Evolutionary conservation across 2,113 vertebrate species (phyloP).

Genomic region (Brachirus orientalis): DNA sequence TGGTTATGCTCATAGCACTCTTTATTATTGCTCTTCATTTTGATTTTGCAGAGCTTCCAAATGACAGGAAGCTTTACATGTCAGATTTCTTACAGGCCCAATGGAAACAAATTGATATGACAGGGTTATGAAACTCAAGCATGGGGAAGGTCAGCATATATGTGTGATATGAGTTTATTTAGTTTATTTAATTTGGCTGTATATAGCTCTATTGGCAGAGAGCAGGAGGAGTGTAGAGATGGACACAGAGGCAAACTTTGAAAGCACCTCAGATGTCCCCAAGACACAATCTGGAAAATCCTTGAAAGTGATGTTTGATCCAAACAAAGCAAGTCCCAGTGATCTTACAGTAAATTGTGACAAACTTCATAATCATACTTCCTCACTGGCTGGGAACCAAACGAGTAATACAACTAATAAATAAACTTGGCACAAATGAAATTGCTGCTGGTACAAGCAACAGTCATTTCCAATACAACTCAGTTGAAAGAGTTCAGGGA

Average conservation of each 20-base stretch:
- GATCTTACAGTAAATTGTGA: neutral
- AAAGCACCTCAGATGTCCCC: neutral
- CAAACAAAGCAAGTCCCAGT: neutral
- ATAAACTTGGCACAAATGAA: conserved; percentile 7
- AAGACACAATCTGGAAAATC: conserved; percentile 13
- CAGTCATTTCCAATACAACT: neutral
- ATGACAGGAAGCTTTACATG: neutral
- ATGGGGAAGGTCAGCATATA: conserved; percentile 8
- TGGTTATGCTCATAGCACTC: too few species aligned
- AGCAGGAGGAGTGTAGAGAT: neutral
- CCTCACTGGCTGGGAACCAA: neutral
- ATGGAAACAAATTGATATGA: conserved; percentile 14
- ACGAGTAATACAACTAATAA: neutral
- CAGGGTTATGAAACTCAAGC: conserved; percentile 6
- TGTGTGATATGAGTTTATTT: neutral
- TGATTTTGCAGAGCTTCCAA: neutral
- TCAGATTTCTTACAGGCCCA: conserved; percentile 1
- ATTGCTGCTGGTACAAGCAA: neutral
- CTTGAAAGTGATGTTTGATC: conserved; percentile 25
- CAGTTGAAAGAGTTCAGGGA: neutral
- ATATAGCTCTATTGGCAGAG: neutral
- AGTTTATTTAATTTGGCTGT: conserved; percentile 19
- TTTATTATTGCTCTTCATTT: too few species aligned
- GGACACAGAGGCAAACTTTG: neutral
- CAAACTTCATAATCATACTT: neutral